A percentile compares a stretch with the other conserved stretches of the same genome.
Evolutionary conservation across 1,140 invertebrate genomes (phyloP).

Genomic region (Neodiprion virginianus): DNA sequence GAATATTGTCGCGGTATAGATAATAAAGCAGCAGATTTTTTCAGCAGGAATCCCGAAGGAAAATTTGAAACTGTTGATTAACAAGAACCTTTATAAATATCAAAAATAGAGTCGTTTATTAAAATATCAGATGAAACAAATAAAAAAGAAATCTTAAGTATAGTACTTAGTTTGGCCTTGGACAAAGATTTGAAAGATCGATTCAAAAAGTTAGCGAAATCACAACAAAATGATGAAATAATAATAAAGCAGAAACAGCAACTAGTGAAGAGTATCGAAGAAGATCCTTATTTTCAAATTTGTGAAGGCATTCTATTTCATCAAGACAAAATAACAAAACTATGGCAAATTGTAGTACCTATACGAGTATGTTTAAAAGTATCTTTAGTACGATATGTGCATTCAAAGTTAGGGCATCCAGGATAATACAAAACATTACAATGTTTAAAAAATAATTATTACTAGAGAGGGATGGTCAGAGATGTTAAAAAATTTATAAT

Average conservation of each 20-base stretch:
- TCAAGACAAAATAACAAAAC: neutral
- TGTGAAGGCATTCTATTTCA: neutral
- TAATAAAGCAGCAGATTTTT: slow-evolving; percentile 5
- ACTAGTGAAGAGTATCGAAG: neutral
- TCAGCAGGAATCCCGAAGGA: neutral
- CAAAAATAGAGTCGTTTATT: neutral
- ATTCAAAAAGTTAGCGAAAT: neutral
- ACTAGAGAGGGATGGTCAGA: slow-evolving; percentile 27
- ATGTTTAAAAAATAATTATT: slow-evolving; percentile 32
- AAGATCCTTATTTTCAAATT: slow-evolving; percentile 5
- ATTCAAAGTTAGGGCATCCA: slow-evolving; percentile 39
- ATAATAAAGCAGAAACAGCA: neutral
- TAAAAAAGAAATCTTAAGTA: neutral
- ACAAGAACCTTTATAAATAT: neutral
- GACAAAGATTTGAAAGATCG: neutral
- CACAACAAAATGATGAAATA: neutral
- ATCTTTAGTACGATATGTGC: slow-evolving; percentile 14
- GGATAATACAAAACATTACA: slow-evolving; percentile 35
- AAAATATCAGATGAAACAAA: neutral
- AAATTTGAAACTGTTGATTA: neutral
- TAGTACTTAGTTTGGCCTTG: neutral
- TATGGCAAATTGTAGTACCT: neutral
- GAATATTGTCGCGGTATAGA: slow-evolving; percentile 34
- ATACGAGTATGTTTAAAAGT: neutral
- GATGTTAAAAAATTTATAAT: slow-evolving; percentile 25